Evolutionary conservation across 2,888 invertebrate species (phyloP).

Genomic region (Tachina fera): DNA sequence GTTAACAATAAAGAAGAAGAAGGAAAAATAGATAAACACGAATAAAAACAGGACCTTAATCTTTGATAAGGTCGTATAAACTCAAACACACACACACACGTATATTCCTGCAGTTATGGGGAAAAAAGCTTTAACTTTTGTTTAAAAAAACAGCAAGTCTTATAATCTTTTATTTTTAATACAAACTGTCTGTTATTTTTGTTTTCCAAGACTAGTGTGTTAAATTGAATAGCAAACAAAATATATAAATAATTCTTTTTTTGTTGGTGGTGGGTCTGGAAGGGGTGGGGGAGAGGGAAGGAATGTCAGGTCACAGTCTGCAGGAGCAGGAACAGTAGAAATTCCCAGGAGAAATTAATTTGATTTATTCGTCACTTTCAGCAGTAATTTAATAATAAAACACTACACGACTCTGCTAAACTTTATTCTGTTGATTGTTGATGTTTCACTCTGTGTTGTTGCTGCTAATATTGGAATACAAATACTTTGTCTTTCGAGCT

Average conservation of each 20-base stretch:
- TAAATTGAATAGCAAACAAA: constrained; percentile 12
- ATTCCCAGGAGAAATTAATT: constrained; percentile 74
- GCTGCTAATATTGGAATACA: not conserved
- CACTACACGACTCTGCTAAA: constrained; percentile 39
- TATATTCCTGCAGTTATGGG: not conserved
- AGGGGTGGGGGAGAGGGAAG: not conserved
- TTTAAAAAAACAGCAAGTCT: not conserved
- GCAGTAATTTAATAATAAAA: constrained; percentile 64
- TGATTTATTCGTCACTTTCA: constrained; percentile 74
- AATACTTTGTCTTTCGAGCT: not conserved
- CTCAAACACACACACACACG: not conserved
- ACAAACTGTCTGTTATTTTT: not conserved
- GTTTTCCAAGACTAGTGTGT: constrained; percentile 5
- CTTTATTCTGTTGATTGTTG: constrained; percentile 56
- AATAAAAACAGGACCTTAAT: not conserved
- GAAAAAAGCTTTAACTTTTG: constrained; percentile 13
- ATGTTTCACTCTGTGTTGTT: constrained; percentile 25
- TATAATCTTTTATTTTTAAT: not conserved
- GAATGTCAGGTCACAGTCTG: not conserved
- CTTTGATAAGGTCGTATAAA: not conserved
- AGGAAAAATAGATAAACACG: not conserved
- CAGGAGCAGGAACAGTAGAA: not conserved
- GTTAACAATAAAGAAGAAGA: not conserved
- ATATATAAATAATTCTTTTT: constrained; percentile 28
- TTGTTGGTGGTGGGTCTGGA: no score